Base-by-base conservation (phyloP, 2,888 invertebrate species). In the Malachius bipustulatus region DNA sequence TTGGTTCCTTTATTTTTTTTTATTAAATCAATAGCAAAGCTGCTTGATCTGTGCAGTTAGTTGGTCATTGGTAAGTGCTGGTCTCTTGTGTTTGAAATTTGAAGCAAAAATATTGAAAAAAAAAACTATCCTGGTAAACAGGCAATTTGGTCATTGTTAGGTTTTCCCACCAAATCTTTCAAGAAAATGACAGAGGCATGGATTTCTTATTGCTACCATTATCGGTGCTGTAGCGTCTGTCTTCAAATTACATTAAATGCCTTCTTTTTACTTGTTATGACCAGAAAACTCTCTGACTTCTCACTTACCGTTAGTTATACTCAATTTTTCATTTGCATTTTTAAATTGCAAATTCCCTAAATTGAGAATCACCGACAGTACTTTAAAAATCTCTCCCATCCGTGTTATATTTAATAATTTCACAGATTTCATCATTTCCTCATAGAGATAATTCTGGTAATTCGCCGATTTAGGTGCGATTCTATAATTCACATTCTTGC, bases 281-380 rank as follows among this genome's bases (percentile, higher is more conserved):
- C n/a, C n/a, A n/a, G n/a, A n/a, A n/a, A n/a, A n/a, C n/a, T n/a
- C n/a, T n/a, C n/a, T n/a, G n/a, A n/a, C 6, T 4, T 30, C 12
- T 32, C 12, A 4, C 13, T 14, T 37, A 40, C 37, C 37, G 26
- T 40, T 39, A n/a, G 38, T 10, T 6, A 48, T 37, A 26, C 30
- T 26, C 19, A 43, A 38, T 2, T 28, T 32, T 26, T 48, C 49
- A 10, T 44, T 46, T 10, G 41, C 46, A 12, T 52, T 36, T 3
- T 41, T 36, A 32, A 61, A 61, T 31, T 41, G 43, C 24, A 62
- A 51, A 39, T 62, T 58, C 2, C 61, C 57, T 45, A 62, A 48
- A 40, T 62, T 60, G 11, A 62, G 39, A 8, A 62, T 44, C 3
- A 56, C 35, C 2, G 59, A 54, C 2, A 62, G 40, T 16, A 59